These are phyloP conservation scores for Aromia moschata DNA, from an alignment of 2,888 invertebrate genomes.

Conservation along the genomic window DNA sequence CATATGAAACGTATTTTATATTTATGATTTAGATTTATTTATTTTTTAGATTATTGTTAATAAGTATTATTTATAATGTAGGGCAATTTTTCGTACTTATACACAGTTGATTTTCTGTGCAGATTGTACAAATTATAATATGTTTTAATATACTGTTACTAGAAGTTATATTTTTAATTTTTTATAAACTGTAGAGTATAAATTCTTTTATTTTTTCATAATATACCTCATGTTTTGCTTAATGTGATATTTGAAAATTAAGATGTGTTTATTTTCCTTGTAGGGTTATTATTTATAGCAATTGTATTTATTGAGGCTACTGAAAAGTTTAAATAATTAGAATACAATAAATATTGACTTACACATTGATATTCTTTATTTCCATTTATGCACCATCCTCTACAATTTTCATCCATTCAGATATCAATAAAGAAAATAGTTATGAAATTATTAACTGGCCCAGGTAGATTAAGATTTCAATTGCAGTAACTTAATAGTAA, in stretches of 20 bases:
- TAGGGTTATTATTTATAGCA: too few species aligned
- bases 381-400: too few species aligned
- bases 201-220: conserved; percentile 8
- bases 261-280: conserved; percentile 17
- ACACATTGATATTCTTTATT: too few species aligned
- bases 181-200: conserved; percentile 14
- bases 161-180: conserved; percentile 1
- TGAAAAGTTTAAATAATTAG: too few species aligned
- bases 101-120: background rate
- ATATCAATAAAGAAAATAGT: too few species aligned
- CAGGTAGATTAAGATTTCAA: too few species aligned
- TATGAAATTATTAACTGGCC: too few species aligned
- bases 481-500: too few species aligned
- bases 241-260: conserved; percentile 23
- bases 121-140: conserved; percentile 10
- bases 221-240: conserved; percentile 10
- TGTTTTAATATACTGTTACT: background rate
- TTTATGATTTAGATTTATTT: conserved; percentile 22
- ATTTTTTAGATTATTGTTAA: conserved; percentile 19
- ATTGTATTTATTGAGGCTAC: too few species aligned
- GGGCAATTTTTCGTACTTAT: conserved; percentile 23
- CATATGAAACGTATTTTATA: conserved; percentile 5
- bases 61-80: conserved; percentile 19
- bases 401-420: too few species aligned
- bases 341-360: too few species aligned